Percentiles rank a stretch among this genome's conserved stretches.
Evolutionary conservation across 1,140 invertebrate species (phyloP).

Genomic region (Notospermus geniculatus): DNA sequence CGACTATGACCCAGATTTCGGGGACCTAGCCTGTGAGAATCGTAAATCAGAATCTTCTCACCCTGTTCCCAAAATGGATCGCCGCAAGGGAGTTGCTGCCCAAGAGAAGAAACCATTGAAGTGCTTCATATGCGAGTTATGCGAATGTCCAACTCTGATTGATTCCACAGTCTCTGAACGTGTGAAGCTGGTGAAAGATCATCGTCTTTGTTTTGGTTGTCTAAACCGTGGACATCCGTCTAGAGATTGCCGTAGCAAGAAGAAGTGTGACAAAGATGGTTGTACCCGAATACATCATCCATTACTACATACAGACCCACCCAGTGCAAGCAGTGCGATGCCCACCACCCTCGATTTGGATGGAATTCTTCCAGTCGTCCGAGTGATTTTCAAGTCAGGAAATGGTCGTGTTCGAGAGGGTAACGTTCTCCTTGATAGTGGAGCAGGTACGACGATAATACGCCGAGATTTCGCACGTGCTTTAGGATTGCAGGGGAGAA

Average conservation of each 20-base stretch:
- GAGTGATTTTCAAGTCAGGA: neutral
- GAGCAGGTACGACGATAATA: neutral
- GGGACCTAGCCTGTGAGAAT: neutral
- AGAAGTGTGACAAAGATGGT: too few species aligned
- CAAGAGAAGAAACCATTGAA: neutral
- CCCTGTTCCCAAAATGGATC: too few species aligned
- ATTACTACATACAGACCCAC: slow-evolving; percentile 13
- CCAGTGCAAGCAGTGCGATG: too few species aligned
- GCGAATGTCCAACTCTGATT: neutral
- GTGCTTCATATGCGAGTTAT: neutral
- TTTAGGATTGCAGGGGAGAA: slow-evolving; percentile 8
- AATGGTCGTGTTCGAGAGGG: slow-evolving; percentile 7
- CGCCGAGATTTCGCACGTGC: neutral
- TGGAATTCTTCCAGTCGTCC: slow-evolving; percentile 4
- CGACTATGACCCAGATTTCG: slow-evolving; percentile 13
- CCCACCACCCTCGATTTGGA: neutral
- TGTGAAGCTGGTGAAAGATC: neutral
- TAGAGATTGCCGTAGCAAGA: neutral
- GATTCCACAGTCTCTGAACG: neutral
- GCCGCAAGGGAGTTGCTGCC: neutral
- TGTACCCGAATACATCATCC: neutral
- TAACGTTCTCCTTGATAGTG: slow-evolving; percentile 4
- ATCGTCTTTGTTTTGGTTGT: slow-evolving; percentile 4
- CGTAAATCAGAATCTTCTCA: neutral
- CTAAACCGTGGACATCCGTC: neutral